Base-by-base conservation (phyloP, 2,888 invertebrate genomes). In the Sepiola atlantica region DNA sequence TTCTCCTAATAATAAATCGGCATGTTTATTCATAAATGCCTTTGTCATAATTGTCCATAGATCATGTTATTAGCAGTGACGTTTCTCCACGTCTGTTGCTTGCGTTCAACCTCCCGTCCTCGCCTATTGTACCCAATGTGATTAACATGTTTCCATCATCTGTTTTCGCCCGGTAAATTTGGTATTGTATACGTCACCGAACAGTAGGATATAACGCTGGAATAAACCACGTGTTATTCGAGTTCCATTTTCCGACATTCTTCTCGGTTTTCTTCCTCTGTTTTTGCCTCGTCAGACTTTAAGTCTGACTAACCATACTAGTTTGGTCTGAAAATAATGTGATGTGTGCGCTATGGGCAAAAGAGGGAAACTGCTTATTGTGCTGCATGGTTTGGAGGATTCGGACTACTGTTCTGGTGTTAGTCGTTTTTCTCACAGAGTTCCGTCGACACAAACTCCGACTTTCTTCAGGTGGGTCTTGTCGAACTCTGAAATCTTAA, bases 1-100 rank as follows among this genome's bases (percentile, higher is more conserved):
- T 77, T 4, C n/a, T 77, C 77, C n/a, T 77, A 77, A 77, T 77
- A 77, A 77, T 77, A 77, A 77, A 77, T 77, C 77, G 77, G 77
- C 77, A 77, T 77, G 77, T 77, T 77, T 77, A 77, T 77, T 77
- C 77, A 77, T 77, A 77, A 77, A n/a, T 45, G 45, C n/a, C 77
- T 77, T 77, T 77, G 77, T 77, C 77, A 18, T 77, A 77, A 77
- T 77, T 77, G 77, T 77, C n/a, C 77, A 77, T 77, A 77, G 20
- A 77, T 77, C 77, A 77, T 77, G 77, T 77, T 77, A 77, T 77
- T 77, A 77, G 77, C 77, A 77, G 0, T 32, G 8, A 0, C 2
- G 77, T 18, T n/a, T 77, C 77, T 77, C 32, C n/a, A n/a, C n/a
- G 21, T 16, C n/a, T 77, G 28, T n/a, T 61, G 1, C 61, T 61